phyloP scores from a whole-genome alignment of 2,888 invertebrate species.

The Drosophila histrio region DNA sequence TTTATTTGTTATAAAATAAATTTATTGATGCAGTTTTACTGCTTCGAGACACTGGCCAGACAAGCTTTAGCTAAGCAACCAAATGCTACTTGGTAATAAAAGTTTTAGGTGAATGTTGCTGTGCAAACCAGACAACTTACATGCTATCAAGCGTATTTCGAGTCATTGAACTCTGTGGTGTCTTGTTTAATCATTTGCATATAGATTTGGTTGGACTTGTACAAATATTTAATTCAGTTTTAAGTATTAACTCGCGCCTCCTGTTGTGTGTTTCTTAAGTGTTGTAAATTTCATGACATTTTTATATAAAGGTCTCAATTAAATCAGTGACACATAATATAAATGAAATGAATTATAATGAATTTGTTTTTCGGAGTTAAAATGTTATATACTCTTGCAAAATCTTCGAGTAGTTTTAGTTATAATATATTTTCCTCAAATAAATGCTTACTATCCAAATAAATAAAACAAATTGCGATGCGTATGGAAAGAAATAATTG shows the following conservation, averaged over 20 bases:
- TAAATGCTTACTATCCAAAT: neutral
- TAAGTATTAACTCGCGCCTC: neutral
- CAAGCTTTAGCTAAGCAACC: conserved; percentile 9
- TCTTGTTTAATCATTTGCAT: conserved; percentile 12
- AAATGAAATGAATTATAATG: too few relatives aligned
- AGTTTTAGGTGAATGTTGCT: conserved; percentile 40
- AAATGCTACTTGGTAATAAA: conserved; percentile 30
- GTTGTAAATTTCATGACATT: neutral
- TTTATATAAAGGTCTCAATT: too few relatives aligned
- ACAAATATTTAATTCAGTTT: neutral
- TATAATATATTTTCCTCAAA: too few relatives aligned
- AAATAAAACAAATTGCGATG: too few relatives aligned
- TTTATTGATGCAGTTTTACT: conserved; percentile 41
- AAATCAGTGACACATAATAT: too few relatives aligned
- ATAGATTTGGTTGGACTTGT: neutral
- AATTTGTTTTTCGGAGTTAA: too few relatives aligned
- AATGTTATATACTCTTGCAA: too few relatives aligned
- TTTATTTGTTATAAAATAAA: conserved; percentile 49
- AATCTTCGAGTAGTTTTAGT: too few relatives aligned
- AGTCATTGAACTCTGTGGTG: conserved; percentile 9
- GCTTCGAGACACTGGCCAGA: conserved; percentile 8
- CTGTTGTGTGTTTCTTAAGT: neutral
- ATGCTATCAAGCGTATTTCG: conserved; percentile 8
- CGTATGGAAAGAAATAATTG: too few relatives aligned
- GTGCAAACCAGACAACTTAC: neutral